Percentiles rank a stretch among this genome's conserved stretches.
These are phyloP conservation scores for Sesamia nonagrioides DNA, from an alignment of 1,140 invertebrate species.

Conservation along the genomic window DNA sequence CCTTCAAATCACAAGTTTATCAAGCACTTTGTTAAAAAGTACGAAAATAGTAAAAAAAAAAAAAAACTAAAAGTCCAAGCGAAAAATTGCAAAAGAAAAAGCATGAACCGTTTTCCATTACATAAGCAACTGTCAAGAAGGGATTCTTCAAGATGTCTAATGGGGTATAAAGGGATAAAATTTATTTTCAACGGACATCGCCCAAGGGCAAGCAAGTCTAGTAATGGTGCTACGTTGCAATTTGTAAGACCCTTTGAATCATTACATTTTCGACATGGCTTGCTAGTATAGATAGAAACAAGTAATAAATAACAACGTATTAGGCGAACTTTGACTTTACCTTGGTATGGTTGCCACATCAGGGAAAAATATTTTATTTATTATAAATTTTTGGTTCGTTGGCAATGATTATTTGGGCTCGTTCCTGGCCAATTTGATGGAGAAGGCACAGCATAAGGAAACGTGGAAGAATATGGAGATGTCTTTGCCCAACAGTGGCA, in stretches of 20 bases:
- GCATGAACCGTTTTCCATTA: neutral
- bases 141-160: conserved; percentile 6
- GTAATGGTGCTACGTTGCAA: conserved; percentile 40
- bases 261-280: conserved; percentile 41
- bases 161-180: neutral
- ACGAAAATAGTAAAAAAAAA: no score
- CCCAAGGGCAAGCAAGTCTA: neutral
- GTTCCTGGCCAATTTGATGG: no score
- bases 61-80: neutral
- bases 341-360: neutral
- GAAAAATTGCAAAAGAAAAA: neutral
- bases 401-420: no score
- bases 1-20: no score
- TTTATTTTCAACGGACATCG: conserved; percentile 24
- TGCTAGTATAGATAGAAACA: conserved; percentile 22
- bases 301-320: conserved; percentile 44
- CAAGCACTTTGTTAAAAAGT: no score
- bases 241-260: conserved; percentile 43
- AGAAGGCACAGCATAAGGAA: no score
- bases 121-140: conserved; percentile 1
- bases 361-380: neutral
- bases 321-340: conserved; percentile 34
- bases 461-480: no score
- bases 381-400: neutral
- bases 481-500: no score